phyloP scores from a whole-genome alignment of 2,113 vertebrate genomes.

The Pelvicachromis taeniatus region DNA sequence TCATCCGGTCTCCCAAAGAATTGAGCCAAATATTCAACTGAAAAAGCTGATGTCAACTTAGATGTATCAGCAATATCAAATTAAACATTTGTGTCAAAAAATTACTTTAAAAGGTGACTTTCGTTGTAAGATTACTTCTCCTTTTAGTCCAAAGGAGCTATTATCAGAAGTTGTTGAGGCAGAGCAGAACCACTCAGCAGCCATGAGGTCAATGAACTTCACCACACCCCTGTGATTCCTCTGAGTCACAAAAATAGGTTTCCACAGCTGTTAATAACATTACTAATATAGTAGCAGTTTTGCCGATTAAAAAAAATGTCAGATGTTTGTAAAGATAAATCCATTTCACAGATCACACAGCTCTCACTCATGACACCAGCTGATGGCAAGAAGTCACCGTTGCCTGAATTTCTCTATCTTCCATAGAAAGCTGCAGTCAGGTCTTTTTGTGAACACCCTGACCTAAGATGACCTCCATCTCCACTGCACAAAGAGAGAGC shows the following conservation, averaged over 20 bases:
- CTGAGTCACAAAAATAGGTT: slow-evolving; percentile 13
- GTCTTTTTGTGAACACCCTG: background rate
- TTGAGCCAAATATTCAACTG: slow-evolving; percentile 37
- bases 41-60: background rate
- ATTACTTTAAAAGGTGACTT: background rate
- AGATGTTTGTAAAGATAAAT: background rate
- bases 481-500: background rate
- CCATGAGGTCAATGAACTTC: slow-evolving; percentile 39
- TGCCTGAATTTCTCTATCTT: background rate
- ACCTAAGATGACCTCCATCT: slow-evolving; percentile 7
- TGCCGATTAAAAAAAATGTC: background rate
- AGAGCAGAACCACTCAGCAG: slow-evolving; percentile 29
- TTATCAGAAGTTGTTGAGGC: slow-evolving; percentile 38
- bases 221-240: slow-evolving; percentile 47
- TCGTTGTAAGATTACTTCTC: background rate
- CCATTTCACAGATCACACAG: background rate
- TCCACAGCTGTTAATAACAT: background rate
- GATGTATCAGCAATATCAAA: background rate
- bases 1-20: background rate
- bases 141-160: background rate
- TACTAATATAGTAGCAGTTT: background rate
- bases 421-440: background rate
- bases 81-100: background rate
- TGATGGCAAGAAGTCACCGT: background rate
- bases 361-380: background rate